These are phyloP conservation scores for Epinephelus malabaricus DNA, from an alignment of 2,797 vertebrate genomes.

Conservation along the genomic window DNA sequence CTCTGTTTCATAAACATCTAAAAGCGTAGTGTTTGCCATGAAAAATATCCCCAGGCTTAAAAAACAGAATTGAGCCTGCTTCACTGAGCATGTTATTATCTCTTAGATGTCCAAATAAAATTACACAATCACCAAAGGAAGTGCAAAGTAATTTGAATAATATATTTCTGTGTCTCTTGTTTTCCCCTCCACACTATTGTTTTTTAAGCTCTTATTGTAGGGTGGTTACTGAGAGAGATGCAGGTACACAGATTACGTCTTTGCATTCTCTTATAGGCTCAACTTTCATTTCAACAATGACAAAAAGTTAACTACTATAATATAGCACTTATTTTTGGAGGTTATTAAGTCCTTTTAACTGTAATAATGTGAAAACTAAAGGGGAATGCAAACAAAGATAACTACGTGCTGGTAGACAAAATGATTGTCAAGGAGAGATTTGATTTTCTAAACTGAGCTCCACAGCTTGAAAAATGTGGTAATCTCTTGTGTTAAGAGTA, in stretches of 20 bases:
- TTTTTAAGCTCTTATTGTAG: not conserved
- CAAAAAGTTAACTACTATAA: not conserved
- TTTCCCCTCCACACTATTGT: not conserved
- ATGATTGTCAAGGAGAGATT: not conserved
- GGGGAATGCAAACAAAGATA: not conserved
- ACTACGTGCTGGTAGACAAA: too few species aligned
- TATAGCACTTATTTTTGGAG: not conserved
- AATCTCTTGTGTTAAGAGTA: not conserved
- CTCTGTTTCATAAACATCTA: slow-evolving; percentile 17
- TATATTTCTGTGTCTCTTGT: not conserved
- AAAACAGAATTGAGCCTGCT: slow-evolving; percentile 11
- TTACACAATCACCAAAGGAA: slow-evolving; percentile 17
- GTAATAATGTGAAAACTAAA: not conserved
- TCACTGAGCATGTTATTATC: slow-evolving; percentile 30
- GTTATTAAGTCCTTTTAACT: not conserved
- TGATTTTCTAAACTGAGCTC: slow-evolving; percentile 6
- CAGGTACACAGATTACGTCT: not conserved
- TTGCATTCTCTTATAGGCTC: not conserved
- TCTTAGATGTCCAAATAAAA: slow-evolving; percentile 30
- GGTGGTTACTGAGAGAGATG: not conserved
- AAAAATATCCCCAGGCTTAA: slow-evolving; percentile 31
- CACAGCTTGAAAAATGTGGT: not conserved
- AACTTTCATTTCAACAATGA: not conserved
- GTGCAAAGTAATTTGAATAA: not conserved
- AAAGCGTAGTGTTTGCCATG: not conserved